Percentiles rank a stretch among this genome's conserved stretches.
Conservation (phyloP, 2,888 invertebrate species). For the Diadegma fenestrale region DNA sequence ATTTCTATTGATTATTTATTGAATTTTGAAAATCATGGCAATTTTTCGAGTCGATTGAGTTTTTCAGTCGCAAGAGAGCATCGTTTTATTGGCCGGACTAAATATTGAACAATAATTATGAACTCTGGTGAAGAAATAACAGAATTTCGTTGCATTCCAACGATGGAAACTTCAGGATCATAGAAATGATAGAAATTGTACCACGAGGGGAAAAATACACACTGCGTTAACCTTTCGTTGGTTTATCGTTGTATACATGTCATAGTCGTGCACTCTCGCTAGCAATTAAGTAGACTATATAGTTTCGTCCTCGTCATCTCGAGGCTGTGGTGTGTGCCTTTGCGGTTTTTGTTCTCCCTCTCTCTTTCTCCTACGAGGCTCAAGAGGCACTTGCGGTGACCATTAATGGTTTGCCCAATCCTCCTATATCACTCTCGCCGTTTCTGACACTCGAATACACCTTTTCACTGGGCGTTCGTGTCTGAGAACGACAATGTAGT, state of each 20-base stretch:
- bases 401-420: constrained; percentile 59
- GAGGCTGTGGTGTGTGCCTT: constrained; percentile 42
- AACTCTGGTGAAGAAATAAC: too few relatives aligned
- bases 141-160: too few relatives aligned
- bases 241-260: constrained; percentile 23
- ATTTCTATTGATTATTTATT: too few relatives aligned
- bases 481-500: constrained; percentile 3
- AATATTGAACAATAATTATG: too few relatives aligned
- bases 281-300: constrained; percentile 55
- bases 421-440: constrained; percentile 17
- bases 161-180: too few relatives aligned
- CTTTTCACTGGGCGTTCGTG: neutral
- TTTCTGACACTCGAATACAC: constrained; percentile 32
- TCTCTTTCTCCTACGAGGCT: constrained; percentile 17
- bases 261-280: constrained; percentile 60
- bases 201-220: constrained; percentile 47
- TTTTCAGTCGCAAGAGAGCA: too few relatives aligned
- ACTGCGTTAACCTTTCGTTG: constrained; percentile 58
- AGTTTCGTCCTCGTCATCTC: constrained; percentile 45
- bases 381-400: constrained; percentile 57
- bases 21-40: too few relatives aligned
- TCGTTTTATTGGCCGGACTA: too few relatives aligned
- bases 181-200: constrained; percentile 33
- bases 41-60: too few relatives aligned
- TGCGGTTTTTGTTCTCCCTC: constrained; percentile 42